Conservation (phyloP, 2,113 vertebrate genomes). For the Bubo blakistoni region DNA sequence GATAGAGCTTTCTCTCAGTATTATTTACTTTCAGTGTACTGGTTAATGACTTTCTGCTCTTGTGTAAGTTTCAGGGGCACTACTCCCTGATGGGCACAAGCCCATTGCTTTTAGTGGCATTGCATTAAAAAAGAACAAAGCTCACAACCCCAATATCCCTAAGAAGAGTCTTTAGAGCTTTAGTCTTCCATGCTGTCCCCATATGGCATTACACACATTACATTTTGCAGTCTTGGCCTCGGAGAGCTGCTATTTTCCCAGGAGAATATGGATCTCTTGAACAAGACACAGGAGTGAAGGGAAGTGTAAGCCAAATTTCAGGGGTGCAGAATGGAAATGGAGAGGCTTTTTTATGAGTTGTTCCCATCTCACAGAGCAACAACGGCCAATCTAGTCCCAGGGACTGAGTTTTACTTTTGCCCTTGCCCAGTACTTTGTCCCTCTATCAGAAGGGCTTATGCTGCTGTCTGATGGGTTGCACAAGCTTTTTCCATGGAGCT, state of each 20-base stretch:
- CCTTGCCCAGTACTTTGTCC: fast-evolving
- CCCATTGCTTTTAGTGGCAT: neutral
- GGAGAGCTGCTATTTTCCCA: neutral
- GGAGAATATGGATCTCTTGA: neutral
- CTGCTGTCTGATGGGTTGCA: neutral
- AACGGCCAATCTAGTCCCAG: neutral
- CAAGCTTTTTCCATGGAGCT: neutral
- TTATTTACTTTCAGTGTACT: neutral
- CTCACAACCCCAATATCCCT: neutral
- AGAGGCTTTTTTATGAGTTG: neutral
- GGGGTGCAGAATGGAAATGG: neutral
- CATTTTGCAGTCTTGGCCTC: neutral
- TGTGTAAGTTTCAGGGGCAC: neutral
- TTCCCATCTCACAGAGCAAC: neutral
- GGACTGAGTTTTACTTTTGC: neutral
- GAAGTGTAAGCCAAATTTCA: neutral
- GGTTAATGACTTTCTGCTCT: neutral
- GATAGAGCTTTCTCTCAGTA: neutral
- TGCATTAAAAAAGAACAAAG: neutral
- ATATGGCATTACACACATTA: neutral
- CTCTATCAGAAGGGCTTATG: neutral
- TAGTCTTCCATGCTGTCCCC: neutral
- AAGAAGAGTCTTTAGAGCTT: neutral
- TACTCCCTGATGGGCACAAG: neutral
- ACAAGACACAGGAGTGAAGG: neutral